Conservation (phyloP, 1,140 invertebrate genomes). For the Heliconius hermathena region DNA sequence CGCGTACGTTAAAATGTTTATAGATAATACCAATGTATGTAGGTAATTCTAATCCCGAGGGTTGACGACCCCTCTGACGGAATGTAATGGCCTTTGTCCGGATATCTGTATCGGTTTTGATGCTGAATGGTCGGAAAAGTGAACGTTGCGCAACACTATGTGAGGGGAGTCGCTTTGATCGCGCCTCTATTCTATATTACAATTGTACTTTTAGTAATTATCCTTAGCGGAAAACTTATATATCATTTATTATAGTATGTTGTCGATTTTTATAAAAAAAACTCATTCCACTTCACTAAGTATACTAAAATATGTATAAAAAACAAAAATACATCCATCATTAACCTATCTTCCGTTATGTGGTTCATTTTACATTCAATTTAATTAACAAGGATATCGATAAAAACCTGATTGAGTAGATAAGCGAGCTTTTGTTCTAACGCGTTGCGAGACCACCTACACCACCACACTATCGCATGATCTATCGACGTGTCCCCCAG, state of each 20-base stretch:
- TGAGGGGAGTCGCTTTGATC: constrained; percentile 40
- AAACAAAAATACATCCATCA: constrained; percentile 23
- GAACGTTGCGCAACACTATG: constrained; percentile 45
- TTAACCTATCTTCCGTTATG: constrained; percentile 30
- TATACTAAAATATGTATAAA: constrained; percentile 22
- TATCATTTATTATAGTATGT: background rate
- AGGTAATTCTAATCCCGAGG: constrained; percentile 66
- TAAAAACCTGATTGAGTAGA: constrained; percentile 50
- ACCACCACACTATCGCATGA: constrained; percentile 71
- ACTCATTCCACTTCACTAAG: constrained; percentile 14
- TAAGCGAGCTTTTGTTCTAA: constrained; percentile 50
- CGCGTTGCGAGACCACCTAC: constrained; percentile 62
- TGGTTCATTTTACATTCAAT: constrained; percentile 45
- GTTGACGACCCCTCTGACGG: constrained; percentile 55
- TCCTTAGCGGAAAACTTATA: background rate
- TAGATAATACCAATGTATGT: constrained; percentile 73
- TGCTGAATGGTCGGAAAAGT: constrained; percentile 58
- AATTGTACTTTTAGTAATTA: constrained; percentile 27
- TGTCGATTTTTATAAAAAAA: background rate
- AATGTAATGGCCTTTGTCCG: constrained; percentile 70
- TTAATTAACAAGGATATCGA: constrained; percentile 46
- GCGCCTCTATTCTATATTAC: constrained; percentile 33
- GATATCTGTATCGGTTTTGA: constrained; percentile 52
- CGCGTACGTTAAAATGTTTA: constrained; percentile 78
- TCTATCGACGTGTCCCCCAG: constrained; percentile 63